Evolutionary conservation across 1,140 invertebrate species (phyloP), one percentile per base, ranked within the genome.

Genomic region (Steinernema khuongi): DNA sequence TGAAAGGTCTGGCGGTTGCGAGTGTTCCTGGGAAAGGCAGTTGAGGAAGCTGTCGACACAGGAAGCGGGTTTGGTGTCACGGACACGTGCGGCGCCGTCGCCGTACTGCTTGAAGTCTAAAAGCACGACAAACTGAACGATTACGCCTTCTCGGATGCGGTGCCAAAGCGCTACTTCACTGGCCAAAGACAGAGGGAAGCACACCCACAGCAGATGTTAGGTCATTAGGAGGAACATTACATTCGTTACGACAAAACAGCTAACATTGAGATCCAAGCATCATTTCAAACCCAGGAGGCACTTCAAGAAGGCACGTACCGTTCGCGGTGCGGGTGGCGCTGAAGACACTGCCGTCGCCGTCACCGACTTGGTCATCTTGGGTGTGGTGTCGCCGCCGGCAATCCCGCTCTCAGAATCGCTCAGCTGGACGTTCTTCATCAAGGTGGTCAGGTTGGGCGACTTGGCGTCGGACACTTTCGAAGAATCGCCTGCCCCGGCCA

Each of bases 91-190:
- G 29, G 69, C 31, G 1, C 33, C 26, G 77, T 75, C 31, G 28
- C 75, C 41, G 33, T 81, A 90, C 90, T 89, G 89, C 89, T 88
- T 88, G 89, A 18, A n/a, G 30, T 69, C 68, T 69, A 60, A 60
- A 60, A 60, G 50, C 50, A 60, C 50, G 50, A 60, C 50, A 60
- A 60, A 60, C 50, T 69, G 17, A 41, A 69, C 33, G 28, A 69
- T 31, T 31, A 41, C 28, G 33, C 31, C 7, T 26, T 44, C 32
- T 31, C 19, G n/a, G 4, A 36, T 14, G 2, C 2, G 44, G 2
- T 33, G 72, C 18, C 2, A 60, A 31, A 14, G 70, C 31, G n/a
- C 43, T 28, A 26, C 50, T 44, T n/a, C n/a, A 83, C 89, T 87
- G 82, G 89, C 86, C 29, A 67, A 71, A 71, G 32, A 31, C 31